Evolutionary conservation across 2,113 vertebrate genomes (phyloP).

Genomic region (Cervus canadensis): DNA sequence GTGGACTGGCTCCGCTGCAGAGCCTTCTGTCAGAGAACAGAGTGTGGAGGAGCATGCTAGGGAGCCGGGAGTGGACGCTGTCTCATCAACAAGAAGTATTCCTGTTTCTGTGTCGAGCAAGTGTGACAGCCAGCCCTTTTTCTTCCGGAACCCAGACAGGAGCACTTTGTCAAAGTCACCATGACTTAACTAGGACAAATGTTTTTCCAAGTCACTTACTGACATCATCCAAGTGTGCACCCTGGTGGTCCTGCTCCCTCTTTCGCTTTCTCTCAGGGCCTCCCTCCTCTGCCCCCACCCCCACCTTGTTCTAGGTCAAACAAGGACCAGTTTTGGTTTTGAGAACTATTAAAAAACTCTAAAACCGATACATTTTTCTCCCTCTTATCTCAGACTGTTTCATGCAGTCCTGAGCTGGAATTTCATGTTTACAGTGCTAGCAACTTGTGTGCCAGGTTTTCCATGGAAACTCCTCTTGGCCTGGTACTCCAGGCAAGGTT

Average conservation of each 20-base stretch:
- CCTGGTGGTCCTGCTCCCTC: not conserved
- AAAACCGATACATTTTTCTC: not conserved
- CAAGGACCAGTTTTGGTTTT: not conserved
- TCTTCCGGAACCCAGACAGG: constrained; percentile 32
- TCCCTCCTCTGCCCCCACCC: not conserved
- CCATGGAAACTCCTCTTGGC: not conserved
- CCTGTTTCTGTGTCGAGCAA: constrained; percentile 25
- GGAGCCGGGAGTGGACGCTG: not conserved
- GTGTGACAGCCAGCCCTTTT: not conserved
- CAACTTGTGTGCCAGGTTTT: not conserved
- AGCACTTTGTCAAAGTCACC: not conserved
- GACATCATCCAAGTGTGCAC: constrained; percentile 9
- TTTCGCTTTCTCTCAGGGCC: not conserved
- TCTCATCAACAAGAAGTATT: not conserved
- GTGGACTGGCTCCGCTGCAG: not conserved
- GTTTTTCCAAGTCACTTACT: constrained; percentile 39
- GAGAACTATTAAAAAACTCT: not conserved
- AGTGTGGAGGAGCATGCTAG: not conserved
- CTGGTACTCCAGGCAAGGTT: not conserved
- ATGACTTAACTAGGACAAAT: constrained; percentile 53
- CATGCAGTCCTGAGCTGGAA: constrained; percentile 13
- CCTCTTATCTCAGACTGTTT: not conserved
- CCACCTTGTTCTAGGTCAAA: not conserved
- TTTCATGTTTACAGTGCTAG: not conserved
- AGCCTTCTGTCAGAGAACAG: not conserved